These are phyloP conservation scores for Campylorhamphus procurvoides DNA, from an alignment of 2,113 vertebrate species.

Conservation along the genomic window DNA sequence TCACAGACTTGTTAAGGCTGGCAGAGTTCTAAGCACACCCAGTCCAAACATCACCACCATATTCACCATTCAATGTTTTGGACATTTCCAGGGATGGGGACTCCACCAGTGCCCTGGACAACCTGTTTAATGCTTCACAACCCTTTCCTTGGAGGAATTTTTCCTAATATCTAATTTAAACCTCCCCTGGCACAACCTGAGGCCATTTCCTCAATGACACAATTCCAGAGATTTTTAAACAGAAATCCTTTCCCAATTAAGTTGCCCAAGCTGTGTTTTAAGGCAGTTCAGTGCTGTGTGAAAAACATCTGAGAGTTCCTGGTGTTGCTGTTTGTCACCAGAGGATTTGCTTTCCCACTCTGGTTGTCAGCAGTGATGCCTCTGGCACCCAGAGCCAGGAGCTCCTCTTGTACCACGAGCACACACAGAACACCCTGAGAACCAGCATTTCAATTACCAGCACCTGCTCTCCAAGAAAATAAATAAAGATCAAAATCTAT, in stretches of 20 bases:
- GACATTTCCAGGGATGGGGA: not conserved
- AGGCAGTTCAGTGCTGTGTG: not conserved
- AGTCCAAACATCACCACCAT: not conserved
- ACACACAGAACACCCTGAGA: not conserved
- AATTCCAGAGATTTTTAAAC: not conserved
- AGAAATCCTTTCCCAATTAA: not conserved
- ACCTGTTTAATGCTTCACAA: not conserved
- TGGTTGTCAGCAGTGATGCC: rapidly evolving
- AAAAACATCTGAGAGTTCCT: not conserved
- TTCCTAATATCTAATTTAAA: not conserved
- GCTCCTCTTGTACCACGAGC: not conserved
- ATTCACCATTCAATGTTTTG: not conserved
- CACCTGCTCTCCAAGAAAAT: not conserved
- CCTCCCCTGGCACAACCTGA: not conserved
- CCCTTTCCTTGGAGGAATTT: not conserved
- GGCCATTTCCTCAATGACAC: not conserved
- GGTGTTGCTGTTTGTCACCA: not conserved
- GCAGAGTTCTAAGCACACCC: not conserved
- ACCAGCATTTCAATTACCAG: not conserved
- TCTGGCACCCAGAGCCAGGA: rapidly evolving
- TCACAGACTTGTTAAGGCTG: not conserved
- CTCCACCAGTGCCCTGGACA: not conserved
- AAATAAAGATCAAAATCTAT: not conserved
- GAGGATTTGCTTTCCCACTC: not conserved
- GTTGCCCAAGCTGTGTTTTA: not conserved